Conservation (phyloP, 2,113 vertebrate species). For the Albula glossodonta region DNA sequence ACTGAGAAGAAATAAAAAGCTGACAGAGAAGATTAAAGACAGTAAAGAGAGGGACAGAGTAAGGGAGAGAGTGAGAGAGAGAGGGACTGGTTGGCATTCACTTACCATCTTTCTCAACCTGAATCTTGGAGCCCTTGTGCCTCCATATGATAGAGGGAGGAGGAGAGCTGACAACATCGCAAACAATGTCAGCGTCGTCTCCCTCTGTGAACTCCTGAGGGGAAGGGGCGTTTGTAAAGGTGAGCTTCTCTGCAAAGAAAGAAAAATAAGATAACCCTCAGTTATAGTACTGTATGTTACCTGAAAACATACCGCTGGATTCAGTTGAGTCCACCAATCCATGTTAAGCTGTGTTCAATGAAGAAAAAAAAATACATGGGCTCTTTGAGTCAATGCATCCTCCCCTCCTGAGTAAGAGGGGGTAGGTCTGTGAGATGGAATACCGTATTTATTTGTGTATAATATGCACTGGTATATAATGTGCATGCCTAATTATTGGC, state of each 20-base stretch:
- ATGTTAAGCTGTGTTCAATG: too few relatives aligned
- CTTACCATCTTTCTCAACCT: constrained; percentile 90
- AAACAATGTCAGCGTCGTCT: constrained; percentile 86
- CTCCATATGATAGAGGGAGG: constrained; percentile 92
- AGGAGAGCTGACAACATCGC: constrained; percentile 88
- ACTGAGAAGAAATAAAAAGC: constrained; percentile 3
- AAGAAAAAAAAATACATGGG: too few relatives aligned
- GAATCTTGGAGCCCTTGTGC: constrained; percentile 80
- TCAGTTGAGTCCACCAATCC: too few relatives aligned
- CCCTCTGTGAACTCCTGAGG: constrained; percentile 94
- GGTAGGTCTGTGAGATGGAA: too few relatives aligned
- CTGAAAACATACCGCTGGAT: not conserved
- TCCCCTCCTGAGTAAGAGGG: too few relatives aligned
- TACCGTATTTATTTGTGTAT: too few relatives aligned
- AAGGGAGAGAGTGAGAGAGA: constrained; percentile 36
- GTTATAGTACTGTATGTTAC: not conserved
- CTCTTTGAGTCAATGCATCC: too few relatives aligned
- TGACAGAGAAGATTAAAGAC: constrained; percentile 8
- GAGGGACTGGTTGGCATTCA: constrained; percentile 16
- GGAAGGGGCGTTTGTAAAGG: constrained; percentile 86
- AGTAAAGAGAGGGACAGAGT: not conserved
- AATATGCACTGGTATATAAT: too few relatives aligned
- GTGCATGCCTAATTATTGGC: too few relatives aligned
- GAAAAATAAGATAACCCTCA: not conserved
- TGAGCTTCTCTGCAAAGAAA: constrained; percentile 85